These are phyloP conservation scores for Empidonax alnorum DNA, from an alignment of 2,113 vertebrate species.

Conservation along the genomic window DNA sequence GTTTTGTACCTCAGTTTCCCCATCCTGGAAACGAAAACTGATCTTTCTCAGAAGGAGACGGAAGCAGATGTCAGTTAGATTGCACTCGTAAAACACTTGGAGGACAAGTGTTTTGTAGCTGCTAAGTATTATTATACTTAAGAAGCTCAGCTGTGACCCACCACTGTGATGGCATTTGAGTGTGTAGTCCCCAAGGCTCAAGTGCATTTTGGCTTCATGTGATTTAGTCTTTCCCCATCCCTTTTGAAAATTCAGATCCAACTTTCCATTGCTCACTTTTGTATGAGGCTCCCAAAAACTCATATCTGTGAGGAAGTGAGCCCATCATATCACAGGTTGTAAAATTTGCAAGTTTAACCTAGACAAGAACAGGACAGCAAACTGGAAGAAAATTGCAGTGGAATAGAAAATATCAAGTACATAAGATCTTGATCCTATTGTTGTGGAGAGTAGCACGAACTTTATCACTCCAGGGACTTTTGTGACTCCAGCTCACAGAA, in stretches of 20 bases:
- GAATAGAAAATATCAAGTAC: neutral
- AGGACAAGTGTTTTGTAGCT: neutral
- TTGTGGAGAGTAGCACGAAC: accelerated
- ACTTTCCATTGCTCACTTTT: neutral
- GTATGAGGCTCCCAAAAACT: neutral
- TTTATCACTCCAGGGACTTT: neutral
- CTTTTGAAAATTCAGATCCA: neutral
- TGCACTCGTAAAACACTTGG: neutral
- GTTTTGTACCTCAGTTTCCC: neutral
- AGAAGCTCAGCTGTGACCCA: neutral
- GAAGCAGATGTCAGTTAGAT: neutral
- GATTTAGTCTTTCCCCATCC: neutral
- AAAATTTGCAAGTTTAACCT: neutral
- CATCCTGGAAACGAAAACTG: neutral
- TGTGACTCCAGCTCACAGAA: neutral
- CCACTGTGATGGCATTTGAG: neutral
- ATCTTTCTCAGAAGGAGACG: neutral
- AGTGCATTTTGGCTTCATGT: neutral
- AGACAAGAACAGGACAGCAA: neutral
- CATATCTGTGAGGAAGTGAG: neutral
- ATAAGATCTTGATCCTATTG: neutral
- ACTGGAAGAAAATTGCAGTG: neutral
- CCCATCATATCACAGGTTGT: neutral
- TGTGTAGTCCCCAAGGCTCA: neutral
- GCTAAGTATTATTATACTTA: neutral